Conservation (phyloP, 2,113 vertebrate genomes). For the Alligator mississippiensis region DNA sequence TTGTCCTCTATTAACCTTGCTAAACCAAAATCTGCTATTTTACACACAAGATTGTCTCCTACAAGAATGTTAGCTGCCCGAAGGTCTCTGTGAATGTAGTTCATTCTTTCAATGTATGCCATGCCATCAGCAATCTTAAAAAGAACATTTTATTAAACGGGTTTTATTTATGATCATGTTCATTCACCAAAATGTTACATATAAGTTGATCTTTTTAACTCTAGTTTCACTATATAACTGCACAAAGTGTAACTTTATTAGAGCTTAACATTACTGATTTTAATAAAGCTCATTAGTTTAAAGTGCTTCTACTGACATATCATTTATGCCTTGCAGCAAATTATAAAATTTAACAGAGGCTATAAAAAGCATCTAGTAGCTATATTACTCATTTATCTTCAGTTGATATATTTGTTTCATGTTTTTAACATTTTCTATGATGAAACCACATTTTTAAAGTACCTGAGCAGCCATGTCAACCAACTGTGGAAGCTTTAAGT, state of each 20-base stretch:
- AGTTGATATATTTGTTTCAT: neutral
- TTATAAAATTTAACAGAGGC: neutral
- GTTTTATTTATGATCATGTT: neutral
- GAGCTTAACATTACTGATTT: neutral
- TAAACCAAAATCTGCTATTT: constrained; percentile 97
- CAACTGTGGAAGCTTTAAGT: constrained; percentile 91
- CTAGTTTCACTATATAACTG: neutral
- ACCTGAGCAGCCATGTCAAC: constrained; percentile 98
- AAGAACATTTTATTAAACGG: constrained; percentile 46
- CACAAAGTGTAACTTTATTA: accelerated
- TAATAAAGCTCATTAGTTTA: neutral
- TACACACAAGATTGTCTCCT: constrained; percentile 95
- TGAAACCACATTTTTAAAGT: constrained; percentile 10
- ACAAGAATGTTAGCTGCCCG: constrained; percentile 96
- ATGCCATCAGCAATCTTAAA: constrained; percentile 94
- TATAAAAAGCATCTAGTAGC: neutral
- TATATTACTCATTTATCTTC: accelerated
- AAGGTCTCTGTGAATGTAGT: constrained; percentile 97
- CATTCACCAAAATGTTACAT: constrained; percentile 3
- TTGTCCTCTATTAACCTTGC: constrained; percentile 97
- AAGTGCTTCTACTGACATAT: neutral
- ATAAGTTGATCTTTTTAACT: neutral
- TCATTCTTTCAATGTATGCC: constrained; percentile 99
- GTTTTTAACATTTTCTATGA: neutral
- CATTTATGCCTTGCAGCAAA: neutral